Evolutionary conservation across 2,797 vertebrate genomes (phyloP).

Genomic region (Natrix natrix): DNA sequence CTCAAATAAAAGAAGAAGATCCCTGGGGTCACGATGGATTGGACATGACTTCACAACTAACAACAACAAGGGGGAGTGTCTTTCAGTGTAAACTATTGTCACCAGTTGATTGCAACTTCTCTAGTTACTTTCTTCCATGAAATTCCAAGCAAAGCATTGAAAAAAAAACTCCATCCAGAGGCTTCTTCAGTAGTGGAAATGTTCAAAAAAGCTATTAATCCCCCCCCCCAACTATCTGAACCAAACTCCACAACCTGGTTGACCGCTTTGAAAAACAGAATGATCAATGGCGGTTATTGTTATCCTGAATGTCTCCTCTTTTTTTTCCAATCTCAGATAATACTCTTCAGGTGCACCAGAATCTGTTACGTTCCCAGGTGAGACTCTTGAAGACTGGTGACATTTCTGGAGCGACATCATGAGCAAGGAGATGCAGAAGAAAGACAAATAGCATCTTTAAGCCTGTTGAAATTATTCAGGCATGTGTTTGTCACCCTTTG

Average conservation of each 20-base stretch:
- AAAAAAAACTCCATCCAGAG: background rate
- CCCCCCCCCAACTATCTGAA: background rate
- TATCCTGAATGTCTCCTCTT: background rate
- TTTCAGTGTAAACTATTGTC: background rate
- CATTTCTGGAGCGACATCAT: background rate
- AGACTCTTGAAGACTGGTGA: too few species aligned
- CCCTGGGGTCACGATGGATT: too few species aligned
- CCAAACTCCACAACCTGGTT: background rate
- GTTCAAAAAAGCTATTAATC: background rate
- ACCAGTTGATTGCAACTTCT: background rate
- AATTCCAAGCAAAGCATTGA: background rate
- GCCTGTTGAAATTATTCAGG: background rate
- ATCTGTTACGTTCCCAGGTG: too few species aligned
- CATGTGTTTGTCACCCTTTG: background rate
- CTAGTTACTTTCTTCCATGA: background rate
- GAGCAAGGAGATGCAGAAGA: background rate
- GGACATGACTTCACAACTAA: too few species aligned
- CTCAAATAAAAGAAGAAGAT: too few species aligned
- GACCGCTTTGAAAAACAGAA: background rate
- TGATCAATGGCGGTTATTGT: background rate
- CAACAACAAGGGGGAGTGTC: background rate
- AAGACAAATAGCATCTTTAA: background rate
- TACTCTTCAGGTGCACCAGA: background rate
- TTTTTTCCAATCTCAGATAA: background rate
- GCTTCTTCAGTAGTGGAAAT: background rate